A percentile compares a stretch with the other conserved stretches of the same genome.
Conservation (phyloP, 2,113 vertebrate genomes). For the Nanger granti region DNA sequence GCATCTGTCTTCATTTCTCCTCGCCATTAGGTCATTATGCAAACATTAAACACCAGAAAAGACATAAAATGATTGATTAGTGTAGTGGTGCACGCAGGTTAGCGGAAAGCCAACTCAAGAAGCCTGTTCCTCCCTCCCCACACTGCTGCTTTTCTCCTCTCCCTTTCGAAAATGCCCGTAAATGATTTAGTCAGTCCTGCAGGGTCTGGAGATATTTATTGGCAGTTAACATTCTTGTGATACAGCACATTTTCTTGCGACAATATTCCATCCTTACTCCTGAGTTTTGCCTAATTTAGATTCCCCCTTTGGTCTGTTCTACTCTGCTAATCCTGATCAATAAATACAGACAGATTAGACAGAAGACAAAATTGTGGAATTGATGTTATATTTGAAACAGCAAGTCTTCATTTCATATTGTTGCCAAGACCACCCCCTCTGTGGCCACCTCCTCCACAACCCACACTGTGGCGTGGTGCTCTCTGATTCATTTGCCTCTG, state of each 20-base stretch:
- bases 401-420: not conserved
- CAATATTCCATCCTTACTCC: slow-evolving; percentile 34
- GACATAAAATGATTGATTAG: slow-evolving; percentile 66
- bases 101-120: slow-evolving; percentile 46
- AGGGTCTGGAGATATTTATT: slow-evolving; percentile 41
- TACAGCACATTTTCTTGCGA: slow-evolving; percentile 58
- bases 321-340: slow-evolving; percentile 1
- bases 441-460: not conserved
- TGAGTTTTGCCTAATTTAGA: slow-evolving; percentile 40
- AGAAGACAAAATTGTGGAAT: slow-evolving; percentile 8
- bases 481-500: not conserved
- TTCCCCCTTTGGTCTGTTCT: not conserved
- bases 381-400: not conserved
- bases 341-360: not conserved
- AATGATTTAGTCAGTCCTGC: slow-evolving; percentile 35
- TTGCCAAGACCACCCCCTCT: not conserved
- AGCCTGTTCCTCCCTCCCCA: not conserved
- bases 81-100: slow-evolving; percentile 40
- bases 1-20: slow-evolving; percentile 73
- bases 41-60: slow-evolving; percentile 69
- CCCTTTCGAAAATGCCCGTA: not conserved
- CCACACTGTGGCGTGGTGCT: not conserved
- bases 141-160: not conserved
- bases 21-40: slow-evolving; percentile 68
- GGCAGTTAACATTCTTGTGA: slow-evolving; percentile 39